Base-by-base conservation (phyloP, 2,797 vertebrate genomes). In the Hypotaenidia philippensis region DNA sequence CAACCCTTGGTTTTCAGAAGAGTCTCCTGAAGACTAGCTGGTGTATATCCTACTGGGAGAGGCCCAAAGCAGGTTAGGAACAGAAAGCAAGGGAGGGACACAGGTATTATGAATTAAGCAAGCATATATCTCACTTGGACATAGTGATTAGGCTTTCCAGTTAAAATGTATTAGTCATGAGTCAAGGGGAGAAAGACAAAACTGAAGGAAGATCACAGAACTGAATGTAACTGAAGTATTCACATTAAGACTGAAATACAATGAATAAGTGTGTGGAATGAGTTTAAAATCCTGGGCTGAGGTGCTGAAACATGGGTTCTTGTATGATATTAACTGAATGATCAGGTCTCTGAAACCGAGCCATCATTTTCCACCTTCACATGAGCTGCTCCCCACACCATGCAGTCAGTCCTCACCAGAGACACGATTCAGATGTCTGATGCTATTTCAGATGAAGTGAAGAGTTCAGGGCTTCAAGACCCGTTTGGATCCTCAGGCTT, bases 251-350 rank as follows among this genome's bases (percentile, higher is more conserved):
- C 8, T 27, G 36, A 88, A 64, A 76, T n/a, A 38, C n/a, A 60
- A 13, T 23, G 27, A 75, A 1, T 1, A 1, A 69, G 3, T 23
- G 4, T 41, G 8, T 23, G 18, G 19, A 63, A 66, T 1, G 0
- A 5, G 5, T 78, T 87, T 87, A 36, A 78, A 82, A 84, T 44
- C 36, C 36, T 29, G 29, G 31, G 16, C 11, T 81, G 41, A 81
- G 22, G 12, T 47, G 23, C 40, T 34, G 22, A 61, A 38, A 72
- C 14, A 6, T 0, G 2, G 9, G 3, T 59, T 19, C 25, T 21
- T 83, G 21, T 60, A n/a, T 27, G 25, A 34, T 44, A 13, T 34
- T 65, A 60, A 12, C 18, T 60, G 20, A 8, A 25, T 85, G 44
- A 18, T 10, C 23, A 56, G 13, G 23, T 56, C 26, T 40, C 34